phyloP scores from a whole-genome alignment of 2,888 invertebrate genomes.

The Cheilosia soror region DNA sequence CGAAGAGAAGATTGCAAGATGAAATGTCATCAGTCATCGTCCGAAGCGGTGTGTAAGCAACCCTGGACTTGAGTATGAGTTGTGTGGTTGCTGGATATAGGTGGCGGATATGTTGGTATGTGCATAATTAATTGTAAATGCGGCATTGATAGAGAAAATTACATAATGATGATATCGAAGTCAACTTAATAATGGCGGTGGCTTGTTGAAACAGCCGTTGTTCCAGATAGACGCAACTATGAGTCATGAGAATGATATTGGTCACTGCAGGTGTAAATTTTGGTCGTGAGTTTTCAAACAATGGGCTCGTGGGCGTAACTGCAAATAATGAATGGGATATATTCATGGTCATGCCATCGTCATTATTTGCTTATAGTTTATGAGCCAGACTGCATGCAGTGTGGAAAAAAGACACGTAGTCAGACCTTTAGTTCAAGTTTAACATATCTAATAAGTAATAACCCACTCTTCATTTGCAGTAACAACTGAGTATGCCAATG shows the following conservation, averaged over 20 bases:
- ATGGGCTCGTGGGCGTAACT: constrained; percentile 24
- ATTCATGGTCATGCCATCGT: constrained; percentile 17
- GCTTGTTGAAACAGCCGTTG: neutral
- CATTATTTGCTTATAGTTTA: neutral
- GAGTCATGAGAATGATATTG: neutral
- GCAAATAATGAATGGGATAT: neutral
- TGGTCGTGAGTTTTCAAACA: constrained; percentile 8
- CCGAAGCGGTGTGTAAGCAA: constrained; percentile 40
- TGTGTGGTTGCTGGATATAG: constrained; percentile 2
- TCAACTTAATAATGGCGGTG: neutral
- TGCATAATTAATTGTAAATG: constrained; percentile 33
- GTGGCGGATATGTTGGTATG: constrained; percentile 24
- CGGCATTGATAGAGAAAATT: constrained; percentile 17
- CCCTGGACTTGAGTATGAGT: constrained; percentile 44
- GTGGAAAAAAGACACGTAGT: neutral
- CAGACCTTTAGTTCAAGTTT: too few species aligned
- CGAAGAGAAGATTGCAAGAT: constrained; percentile 33
- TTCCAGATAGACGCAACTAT: neutral
- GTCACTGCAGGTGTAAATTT: constrained; percentile 17
- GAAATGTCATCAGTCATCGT: constrained; percentile 28
- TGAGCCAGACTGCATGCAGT: neutral
- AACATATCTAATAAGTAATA: too few species aligned
- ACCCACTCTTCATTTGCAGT: too few species aligned
- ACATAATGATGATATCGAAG: constrained; percentile 25
- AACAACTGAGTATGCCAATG: too few species aligned